Evolutionary conservation across 2,797 vertebrate species (phyloP).

Genomic region (Helarctos malayanus): DNA sequence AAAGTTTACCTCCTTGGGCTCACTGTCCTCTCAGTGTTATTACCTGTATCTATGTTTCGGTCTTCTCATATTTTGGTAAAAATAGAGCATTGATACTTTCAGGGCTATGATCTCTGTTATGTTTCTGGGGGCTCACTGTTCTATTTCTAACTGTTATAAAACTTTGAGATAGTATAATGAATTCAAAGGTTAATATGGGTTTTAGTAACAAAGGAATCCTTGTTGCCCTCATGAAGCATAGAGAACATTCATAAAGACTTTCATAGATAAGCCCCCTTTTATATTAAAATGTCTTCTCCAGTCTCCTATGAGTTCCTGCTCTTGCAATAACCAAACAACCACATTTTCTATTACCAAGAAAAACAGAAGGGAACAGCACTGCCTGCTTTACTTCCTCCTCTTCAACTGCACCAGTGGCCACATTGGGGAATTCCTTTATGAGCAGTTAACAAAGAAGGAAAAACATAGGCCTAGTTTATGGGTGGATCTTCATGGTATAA

Average conservation of each 20-base stretch:
- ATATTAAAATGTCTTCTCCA: not conserved
- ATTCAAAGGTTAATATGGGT: not conserved
- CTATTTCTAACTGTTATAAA: not conserved
- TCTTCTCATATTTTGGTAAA: not conserved
- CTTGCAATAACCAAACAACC: not conserved
- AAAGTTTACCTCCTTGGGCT: not conserved
- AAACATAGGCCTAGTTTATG: not conserved
- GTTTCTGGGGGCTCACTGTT: not conserved
- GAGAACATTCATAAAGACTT: not conserved
- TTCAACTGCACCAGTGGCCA: not conserved
- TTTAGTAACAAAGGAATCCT: not conserved
- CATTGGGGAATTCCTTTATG: not conserved
- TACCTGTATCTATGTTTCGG: not conserved
- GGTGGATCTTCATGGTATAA: not conserved
- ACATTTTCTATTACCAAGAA: not conserved
- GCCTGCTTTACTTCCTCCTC: not conserved
- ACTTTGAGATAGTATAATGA: not conserved
- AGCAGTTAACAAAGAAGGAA: not conserved
- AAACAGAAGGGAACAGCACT: not conserved
- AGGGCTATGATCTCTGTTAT: not conserved
- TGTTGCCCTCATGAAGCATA: not conserved
- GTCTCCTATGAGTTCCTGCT: not conserved
- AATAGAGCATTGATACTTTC: not conserved
- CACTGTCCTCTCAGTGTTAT: not conserved
- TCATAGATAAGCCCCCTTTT: not conserved